Conservation (phyloP, 2,113 vertebrate species). For the Hydrolagus affinis region DNA sequence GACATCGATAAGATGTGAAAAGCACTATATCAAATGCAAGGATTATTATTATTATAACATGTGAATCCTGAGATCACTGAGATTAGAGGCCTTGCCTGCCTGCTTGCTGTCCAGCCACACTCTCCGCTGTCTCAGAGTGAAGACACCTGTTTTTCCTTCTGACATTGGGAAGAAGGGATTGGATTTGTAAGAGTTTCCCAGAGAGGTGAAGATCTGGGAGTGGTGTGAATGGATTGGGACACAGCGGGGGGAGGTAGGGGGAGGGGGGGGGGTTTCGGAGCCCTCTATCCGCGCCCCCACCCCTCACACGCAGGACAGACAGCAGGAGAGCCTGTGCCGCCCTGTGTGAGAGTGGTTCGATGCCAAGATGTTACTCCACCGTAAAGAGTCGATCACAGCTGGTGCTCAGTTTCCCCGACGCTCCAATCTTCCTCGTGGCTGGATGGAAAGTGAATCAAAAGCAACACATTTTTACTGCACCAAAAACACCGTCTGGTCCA, state of each 20-base stretch:
- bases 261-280: too few relatives aligned
- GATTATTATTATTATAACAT: too few relatives aligned
- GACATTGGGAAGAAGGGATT: background rate
- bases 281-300: constrained; percentile 7
- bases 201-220: constrained; percentile 6
- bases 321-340: background rate
- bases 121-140: background rate
- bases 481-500: too few relatives aligned
- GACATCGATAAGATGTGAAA: too few relatives aligned
- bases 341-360: constrained; percentile 3
- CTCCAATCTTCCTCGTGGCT: too few relatives aligned
- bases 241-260: constrained; percentile 1
- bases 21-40: too few relatives aligned
- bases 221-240: background rate
- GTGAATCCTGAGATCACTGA: background rate
- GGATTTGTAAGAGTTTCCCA: constrained; percentile 17
- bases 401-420: constrained; percentile 2
- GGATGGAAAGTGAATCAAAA: too few relatives aligned
- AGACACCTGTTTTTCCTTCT: background rate
- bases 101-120: too few relatives aligned
- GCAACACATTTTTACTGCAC: too few relatives aligned
- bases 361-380: constrained; percentile 1
- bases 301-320: too few relatives aligned
- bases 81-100: background rate
- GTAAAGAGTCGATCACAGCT: constrained; percentile 16